Conservation (phyloP, 2,113 vertebrate species). For the Tetrax tetrax region DNA sequence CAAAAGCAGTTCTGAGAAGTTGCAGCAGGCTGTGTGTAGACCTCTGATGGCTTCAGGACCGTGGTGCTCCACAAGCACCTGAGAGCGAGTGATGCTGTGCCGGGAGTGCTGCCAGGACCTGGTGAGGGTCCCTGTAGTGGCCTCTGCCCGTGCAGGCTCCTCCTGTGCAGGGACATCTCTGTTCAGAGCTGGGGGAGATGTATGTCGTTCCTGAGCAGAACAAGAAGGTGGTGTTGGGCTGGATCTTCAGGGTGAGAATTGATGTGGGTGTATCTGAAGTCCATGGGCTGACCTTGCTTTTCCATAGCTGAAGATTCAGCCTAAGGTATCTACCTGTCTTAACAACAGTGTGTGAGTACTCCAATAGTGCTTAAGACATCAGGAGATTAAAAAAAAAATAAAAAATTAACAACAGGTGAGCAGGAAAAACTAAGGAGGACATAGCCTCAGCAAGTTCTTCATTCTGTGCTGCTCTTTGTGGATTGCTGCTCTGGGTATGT, state of each 20-base stretch:
- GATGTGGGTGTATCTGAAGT: background rate
- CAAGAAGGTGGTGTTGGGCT: background rate
- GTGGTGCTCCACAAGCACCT: background rate
- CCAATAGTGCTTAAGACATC: background rate
- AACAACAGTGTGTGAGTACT: background rate
- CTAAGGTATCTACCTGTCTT: background rate
- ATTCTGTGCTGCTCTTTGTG: background rate
- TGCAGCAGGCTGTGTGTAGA: fast-evolving
- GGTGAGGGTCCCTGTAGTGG: fast-evolving
- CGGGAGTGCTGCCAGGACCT: fast-evolving
- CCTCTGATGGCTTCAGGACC: background rate
- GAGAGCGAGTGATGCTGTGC: background rate
- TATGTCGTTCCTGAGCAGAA: background rate
- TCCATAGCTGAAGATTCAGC: background rate
- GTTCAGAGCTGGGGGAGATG: background rate
- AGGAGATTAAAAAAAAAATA: background rate
- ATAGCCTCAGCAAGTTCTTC: background rate
- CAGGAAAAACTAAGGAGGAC: background rate
- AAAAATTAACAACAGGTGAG: background rate
- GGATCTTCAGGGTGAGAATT: background rate
- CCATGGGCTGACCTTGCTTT: background rate
- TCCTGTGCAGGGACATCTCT: background rate
- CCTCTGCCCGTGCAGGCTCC: background rate
- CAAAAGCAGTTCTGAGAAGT: background rate
- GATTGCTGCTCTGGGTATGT: background rate